These are phyloP conservation scores for Plumapathes pennacea DNA, from an alignment of 92 coral and sea anemone species.

Conservation along the genomic window DNA sequence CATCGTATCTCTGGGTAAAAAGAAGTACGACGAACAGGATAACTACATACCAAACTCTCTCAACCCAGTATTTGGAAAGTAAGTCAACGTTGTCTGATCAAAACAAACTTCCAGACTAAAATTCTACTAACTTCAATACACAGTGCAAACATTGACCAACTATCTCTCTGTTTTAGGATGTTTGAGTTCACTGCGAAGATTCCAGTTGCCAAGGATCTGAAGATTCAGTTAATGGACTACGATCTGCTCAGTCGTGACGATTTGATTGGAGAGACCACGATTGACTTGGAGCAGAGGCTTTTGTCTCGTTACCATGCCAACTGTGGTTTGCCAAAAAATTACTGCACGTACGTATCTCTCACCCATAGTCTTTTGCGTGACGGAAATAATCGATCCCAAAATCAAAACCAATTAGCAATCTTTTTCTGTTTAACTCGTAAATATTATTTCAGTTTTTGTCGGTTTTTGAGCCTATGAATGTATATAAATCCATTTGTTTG, in stretches of 20 bases:
- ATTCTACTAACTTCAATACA: not conserved
- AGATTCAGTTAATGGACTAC: conserved; percentile 85
- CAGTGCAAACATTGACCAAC: not conserved
- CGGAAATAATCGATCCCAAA: too few species aligned
- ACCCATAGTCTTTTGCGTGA: too few species aligned
- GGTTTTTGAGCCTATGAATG: too few species aligned
- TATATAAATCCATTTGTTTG: too few species aligned
- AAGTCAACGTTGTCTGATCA: conserved; percentile 18
- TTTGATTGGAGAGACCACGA: conserved; percentile 87
- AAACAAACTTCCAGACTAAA: not conserved
- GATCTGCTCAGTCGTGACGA: conserved; percentile 84
- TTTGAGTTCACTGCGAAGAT: conserved; percentile 89
- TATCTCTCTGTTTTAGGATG: conserved; percentile 50
- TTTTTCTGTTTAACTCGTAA: too few species aligned
- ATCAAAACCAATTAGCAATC: too few species aligned
- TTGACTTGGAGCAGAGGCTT: conserved; percentile 91
- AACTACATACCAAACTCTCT: conserved; percentile 80
- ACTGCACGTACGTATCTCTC: conserved; percentile 79
- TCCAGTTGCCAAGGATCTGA: conserved; percentile 87
- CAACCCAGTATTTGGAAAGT: conserved; percentile 89
- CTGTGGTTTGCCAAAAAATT: conserved; percentile 81
- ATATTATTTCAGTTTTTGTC: too few species aligned
- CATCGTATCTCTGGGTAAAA: conserved; percentile 87
- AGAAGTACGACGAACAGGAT: conserved; percentile 77
- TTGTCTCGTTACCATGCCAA: conserved; percentile 76